Conservation (phyloP, 2,797 vertebrate genomes). For the Acropternis orthonyx region DNA sequence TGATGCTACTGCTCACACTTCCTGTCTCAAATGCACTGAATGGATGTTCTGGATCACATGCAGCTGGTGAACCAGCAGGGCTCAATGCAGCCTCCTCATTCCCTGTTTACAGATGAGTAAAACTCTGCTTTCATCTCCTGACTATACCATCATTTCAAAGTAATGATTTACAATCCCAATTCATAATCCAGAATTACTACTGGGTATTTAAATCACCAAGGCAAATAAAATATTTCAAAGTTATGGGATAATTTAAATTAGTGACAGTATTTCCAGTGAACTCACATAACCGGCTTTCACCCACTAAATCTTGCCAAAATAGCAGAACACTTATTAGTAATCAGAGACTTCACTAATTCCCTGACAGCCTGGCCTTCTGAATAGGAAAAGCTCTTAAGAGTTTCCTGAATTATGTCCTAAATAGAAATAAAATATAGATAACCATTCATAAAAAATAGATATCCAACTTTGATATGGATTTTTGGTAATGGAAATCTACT, state of each 20-base stretch:
- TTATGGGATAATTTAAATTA: neutral
- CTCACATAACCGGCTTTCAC: neutral
- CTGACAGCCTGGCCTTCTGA: neutral
- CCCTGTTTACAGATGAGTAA: neutral
- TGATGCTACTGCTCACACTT: neutral
- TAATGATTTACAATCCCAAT: neutral
- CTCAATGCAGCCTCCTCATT: neutral
- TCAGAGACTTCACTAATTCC: neutral
- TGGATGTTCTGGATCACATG: neutral
- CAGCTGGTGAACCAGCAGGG: neutral
- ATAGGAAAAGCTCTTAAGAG: neutral
- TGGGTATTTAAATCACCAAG: neutral
- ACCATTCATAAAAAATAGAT: neutral
- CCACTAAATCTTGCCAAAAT: neutral
- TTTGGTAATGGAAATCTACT: neutral
- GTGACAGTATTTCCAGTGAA: neutral
- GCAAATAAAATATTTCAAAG: neutral
- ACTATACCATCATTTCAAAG: neutral
- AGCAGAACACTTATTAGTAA: neutral
- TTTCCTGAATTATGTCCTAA: neutral
- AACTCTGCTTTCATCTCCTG: neutral
- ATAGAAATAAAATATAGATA: neutral
- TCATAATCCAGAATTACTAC: neutral
- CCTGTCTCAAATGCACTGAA: neutral
- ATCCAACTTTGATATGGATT: neutral